phyloP scores from a whole-genome alignment of 2,888 invertebrate species.

The Caenorhabditis sp. region DNA sequence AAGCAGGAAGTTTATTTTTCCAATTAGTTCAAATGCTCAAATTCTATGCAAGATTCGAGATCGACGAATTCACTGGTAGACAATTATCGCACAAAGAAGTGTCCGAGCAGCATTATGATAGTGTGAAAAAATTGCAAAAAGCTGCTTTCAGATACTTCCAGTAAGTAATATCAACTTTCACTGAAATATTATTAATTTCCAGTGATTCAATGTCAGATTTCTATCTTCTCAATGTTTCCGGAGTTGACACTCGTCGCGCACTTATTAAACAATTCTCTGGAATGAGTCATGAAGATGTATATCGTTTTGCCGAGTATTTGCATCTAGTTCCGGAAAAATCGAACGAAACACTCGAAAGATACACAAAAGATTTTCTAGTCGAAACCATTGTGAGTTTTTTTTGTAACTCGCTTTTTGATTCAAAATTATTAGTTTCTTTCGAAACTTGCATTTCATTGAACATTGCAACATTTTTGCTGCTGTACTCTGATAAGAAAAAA shows the following conservation, averaged over 20 bases:
- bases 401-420: background rate
- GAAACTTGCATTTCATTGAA: constrained; percentile 5
- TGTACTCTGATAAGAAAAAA: background rate
- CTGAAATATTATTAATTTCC: constrained; percentile 6
- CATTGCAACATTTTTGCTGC: background rate
- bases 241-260: constrained; percentile 87
- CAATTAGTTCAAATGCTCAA: constrained; percentile 90
- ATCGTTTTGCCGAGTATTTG: constrained; percentile 85
- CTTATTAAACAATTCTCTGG: constrained; percentile 82
- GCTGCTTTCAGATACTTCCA: constrained; percentile 81
- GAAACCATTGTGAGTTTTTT: constrained; percentile 81
- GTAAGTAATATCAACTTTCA: constrained; percentile 12
- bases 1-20: constrained; percentile 71
- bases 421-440: too few species aligned
- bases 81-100: constrained; percentile 63
- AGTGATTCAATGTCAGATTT: constrained; percentile 78
- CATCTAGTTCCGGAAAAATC: constrained; percentile 80
- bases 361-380: constrained; percentile 81
- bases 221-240: constrained; percentile 89
- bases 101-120: constrained; percentile 88
- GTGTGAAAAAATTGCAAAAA: constrained; percentile 90
- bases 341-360: constrained; percentile 13
- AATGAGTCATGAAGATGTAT: constrained; percentile 78
- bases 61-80: constrained; percentile 79
- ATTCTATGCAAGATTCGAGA: constrained; percentile 96